phyloP scores from a whole-genome alignment of 2,888 invertebrate genomes.

The Brachylomia viminalis region DNA sequence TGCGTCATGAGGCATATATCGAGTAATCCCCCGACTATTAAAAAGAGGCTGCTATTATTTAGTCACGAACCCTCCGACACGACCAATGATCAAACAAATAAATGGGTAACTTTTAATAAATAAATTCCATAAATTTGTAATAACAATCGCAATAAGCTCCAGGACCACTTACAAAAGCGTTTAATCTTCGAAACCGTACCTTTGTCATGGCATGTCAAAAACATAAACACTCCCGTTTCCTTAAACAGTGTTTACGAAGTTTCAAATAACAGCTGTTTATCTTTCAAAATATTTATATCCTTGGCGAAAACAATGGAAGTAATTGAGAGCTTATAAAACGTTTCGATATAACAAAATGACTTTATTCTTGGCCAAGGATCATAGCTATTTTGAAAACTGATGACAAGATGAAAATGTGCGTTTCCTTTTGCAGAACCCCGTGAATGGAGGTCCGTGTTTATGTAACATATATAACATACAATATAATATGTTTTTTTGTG shows the following conservation, averaged over 20 bases:
- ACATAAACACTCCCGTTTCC: constrained; percentile 12
- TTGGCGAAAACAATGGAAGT: constrained; percentile 27
- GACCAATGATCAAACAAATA: not conserved
- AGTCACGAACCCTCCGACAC: not conserved
- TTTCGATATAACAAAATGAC: not conserved
- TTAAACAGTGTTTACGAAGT: constrained; percentile 39
- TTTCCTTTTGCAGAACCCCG: no score
- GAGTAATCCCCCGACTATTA: no score
- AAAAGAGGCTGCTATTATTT: no score
- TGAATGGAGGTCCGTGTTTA: not conserved
- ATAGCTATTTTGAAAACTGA: not conserved
- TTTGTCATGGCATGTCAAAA: constrained; percentile 30
- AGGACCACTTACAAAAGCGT: not conserved
- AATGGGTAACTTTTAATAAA: not conserved
- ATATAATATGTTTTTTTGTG: no score
- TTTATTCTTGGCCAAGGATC: not conserved
- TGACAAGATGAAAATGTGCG: not conserved
- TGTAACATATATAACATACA: no score
- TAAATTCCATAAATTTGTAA: not conserved
- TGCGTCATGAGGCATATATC: no score
- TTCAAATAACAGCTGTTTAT: constrained; percentile 49
- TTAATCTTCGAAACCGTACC: constrained; percentile 21
- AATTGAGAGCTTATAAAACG: constrained; percentile 33
- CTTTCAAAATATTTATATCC: constrained; percentile 33
- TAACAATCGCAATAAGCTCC: constrained; percentile 7